Percentiles rank a stretch among this genome's conserved stretches.
Conservation (phyloP, 2,797 vertebrate genomes). For the Cyclopterus lumpus region DNA sequence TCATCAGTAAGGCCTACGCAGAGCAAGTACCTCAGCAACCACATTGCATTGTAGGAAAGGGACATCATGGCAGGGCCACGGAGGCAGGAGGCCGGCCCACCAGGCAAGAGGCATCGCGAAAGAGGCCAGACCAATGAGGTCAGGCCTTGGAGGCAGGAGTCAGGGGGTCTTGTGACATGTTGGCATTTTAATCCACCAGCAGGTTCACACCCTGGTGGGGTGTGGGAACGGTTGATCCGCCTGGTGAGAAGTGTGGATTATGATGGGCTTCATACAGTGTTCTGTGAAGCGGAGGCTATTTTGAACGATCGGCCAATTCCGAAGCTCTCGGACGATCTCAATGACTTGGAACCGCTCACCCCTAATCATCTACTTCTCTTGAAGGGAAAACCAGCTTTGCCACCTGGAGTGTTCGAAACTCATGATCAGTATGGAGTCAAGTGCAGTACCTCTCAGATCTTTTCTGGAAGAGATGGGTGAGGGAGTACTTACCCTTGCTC, state of each 20-base stretch:
- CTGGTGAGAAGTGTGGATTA: background rate
- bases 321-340: background rate
- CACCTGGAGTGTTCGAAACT: background rate
- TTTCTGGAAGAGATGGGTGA: too few relatives aligned
- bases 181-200: background rate
- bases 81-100: too few relatives aligned
- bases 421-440: background rate
- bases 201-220: background rate
- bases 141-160: too few relatives aligned
- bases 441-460: background rate
- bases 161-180: background rate
- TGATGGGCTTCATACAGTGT: background rate
- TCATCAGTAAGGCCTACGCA: background rate
- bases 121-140: too few relatives aligned
- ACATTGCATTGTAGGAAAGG: too few relatives aligned
- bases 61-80: too few relatives aligned
- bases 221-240: background rate
- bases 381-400: background rate
- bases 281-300: background rate
- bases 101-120: too few relatives aligned
- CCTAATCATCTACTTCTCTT: background rate
- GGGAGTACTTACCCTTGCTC: too few relatives aligned
- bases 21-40: too few relatives aligned
- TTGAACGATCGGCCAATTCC: background rate
- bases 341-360: background rate